Conservation (phyloP, 2,113 vertebrate species). For the Ceyx cyanopectus region DNA sequence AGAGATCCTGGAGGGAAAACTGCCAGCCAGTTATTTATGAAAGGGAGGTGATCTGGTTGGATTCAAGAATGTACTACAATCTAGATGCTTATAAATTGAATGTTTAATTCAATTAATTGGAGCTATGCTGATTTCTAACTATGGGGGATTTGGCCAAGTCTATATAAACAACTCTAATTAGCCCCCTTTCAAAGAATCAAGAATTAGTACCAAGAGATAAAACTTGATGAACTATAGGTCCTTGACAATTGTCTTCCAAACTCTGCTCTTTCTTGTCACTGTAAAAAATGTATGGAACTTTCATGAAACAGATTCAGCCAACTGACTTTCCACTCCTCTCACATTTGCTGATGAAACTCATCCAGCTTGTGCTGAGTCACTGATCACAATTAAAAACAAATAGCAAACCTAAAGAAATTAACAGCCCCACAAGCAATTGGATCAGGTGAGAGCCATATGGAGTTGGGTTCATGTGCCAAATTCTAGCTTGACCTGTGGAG, state of each 20-base stretch:
- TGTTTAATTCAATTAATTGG: conserved; percentile 21
- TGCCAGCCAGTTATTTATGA: not conserved
- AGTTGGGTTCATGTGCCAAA: not conserved
- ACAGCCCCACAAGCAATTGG: not conserved
- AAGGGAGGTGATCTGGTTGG: not conserved
- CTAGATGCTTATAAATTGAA: not conserved
- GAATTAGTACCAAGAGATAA: not conserved
- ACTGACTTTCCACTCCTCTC: not conserved
- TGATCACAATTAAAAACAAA: not conserved
- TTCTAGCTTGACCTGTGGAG: not conserved
- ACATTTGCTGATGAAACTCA: not conserved
- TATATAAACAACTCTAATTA: not conserved
- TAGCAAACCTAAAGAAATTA: not conserved
- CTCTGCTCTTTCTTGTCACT: not conserved
- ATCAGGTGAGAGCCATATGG: not conserved
- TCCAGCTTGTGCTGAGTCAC: not conserved
- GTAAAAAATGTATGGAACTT: not conserved
- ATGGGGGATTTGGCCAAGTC: not conserved
- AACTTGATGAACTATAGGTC: not conserved
- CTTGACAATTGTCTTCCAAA: not conserved
- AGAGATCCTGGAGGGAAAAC: not conserved
- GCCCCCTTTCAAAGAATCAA: not conserved
- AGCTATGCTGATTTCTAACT: not conserved
- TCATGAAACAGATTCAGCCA: not conserved
- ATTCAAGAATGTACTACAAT: not conserved